Conservation (phyloP, 2,888 invertebrate species). For the Cheiracanthium punctorium region DNA sequence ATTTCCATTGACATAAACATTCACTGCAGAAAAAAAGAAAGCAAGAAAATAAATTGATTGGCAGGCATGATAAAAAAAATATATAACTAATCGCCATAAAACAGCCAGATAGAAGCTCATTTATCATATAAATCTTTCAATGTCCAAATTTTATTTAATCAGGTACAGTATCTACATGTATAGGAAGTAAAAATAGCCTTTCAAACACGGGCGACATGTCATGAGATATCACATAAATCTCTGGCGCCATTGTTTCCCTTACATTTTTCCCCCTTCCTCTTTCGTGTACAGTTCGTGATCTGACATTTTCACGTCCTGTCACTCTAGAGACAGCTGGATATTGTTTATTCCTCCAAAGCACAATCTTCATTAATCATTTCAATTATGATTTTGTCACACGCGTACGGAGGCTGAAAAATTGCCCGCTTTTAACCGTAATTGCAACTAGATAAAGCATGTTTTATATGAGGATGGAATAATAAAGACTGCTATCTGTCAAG, state of each 20-base stretch:
- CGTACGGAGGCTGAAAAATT: too few species aligned
- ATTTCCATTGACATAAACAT: too few species aligned
- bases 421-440: too few species aligned
- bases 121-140: conserved; percentile 6
- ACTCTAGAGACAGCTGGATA: not conserved
- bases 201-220: not conserved
- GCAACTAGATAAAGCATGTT: too few species aligned
- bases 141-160: conserved; percentile 10
- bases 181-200: not conserved
- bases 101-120: not conserved
- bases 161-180: not conserved
- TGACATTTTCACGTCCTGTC: not conserved
- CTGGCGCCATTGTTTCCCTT: not conserved
- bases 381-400: not conserved
- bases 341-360: not conserved
- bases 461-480: too few species aligned
- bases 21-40: too few species aligned
- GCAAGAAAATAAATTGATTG: too few species aligned
- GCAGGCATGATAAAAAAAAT: too few species aligned
- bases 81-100: too few species aligned
- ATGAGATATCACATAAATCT: not conserved
- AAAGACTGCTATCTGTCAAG: too few species aligned
- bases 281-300: not conserved
- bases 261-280: not conserved
- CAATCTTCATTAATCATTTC: not conserved